phyloP scores from a whole-genome alignment of 2,797 vertebrate genomes.

The Tragelaphus oryx region DNA sequence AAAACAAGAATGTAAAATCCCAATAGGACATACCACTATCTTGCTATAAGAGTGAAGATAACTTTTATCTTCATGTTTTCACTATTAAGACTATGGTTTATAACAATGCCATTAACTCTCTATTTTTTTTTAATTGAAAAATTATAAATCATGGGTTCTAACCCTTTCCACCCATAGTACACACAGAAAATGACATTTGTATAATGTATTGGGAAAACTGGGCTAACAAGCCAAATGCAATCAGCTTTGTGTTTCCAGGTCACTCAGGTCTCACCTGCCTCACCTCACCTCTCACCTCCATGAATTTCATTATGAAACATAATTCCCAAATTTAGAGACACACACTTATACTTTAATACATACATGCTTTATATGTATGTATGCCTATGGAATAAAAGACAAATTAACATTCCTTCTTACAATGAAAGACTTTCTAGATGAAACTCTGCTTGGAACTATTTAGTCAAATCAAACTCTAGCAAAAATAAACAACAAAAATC shows the following conservation, averaged over 20 bases:
- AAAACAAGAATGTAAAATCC: slow-evolving; percentile 57
- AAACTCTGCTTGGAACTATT: slow-evolving; percentile 1
- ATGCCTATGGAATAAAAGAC: neutral
- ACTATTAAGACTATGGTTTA: neutral
- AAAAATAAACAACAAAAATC: neutral
- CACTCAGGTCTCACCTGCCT: neutral
- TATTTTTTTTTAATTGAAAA: neutral
- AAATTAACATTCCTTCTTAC: neutral
- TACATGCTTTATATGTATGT: neutral
- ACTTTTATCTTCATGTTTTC: neutral
- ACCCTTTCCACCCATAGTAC: neutral
- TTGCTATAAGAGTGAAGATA: slow-evolving; percentile 5
- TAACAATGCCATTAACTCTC: neutral
- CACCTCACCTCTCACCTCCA: neutral
- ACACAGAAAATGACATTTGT: neutral
- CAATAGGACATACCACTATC: neutral
- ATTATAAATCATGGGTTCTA: neutral
- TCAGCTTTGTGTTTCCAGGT: neutral
- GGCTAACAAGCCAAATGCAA: neutral
- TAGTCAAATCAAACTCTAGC: slow-evolving; percentile 20
- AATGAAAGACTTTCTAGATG: neutral
- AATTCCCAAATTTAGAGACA: neutral
- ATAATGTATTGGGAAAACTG: neutral
- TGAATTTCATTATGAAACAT: neutral
- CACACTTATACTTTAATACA: neutral